These are phyloP conservation scores for Callipepla californica DNA, from an alignment of 2,113 vertebrate genomes.

Conservation along the genomic window DNA sequence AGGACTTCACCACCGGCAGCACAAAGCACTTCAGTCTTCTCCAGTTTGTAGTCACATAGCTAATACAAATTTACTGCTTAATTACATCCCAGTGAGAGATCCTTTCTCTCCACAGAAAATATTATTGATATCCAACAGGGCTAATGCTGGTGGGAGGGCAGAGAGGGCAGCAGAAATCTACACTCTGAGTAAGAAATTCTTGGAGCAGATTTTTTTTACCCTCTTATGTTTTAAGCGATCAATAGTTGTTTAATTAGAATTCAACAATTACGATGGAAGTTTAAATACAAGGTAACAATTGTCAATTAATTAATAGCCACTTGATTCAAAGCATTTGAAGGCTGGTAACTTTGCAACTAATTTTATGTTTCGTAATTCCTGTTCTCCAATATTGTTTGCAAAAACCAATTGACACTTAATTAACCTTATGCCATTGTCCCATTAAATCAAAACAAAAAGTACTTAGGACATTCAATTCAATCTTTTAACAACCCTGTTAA, in stretches of 20 bases:
- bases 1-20: background rate
- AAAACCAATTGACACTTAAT: constrained; percentile 3
- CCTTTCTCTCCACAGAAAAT: background rate
- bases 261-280: background rate
- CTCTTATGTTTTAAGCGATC: background rate
- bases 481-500: background rate
- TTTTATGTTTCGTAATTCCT: background rate
- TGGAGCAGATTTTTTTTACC: background rate
- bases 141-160: background rate
- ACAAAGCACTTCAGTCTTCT: background rate
- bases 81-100: background rate
- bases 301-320: constrained; percentile 10
- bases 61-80: background rate
- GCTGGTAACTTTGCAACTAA: background rate
- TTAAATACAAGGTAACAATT: background rate
- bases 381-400: background rate
- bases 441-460: background rate
- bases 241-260: background rate
- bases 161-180: background rate
- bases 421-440: background rate
- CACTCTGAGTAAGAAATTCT: background rate
- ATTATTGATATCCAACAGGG: background rate
- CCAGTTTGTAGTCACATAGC: fast-evolving
- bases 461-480: background rate
- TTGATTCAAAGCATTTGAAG: constrained; percentile 10